phyloP scores from a whole-genome alignment of 1,140 invertebrate genomes.

The Pygmarrhopalites habei region DNA sequence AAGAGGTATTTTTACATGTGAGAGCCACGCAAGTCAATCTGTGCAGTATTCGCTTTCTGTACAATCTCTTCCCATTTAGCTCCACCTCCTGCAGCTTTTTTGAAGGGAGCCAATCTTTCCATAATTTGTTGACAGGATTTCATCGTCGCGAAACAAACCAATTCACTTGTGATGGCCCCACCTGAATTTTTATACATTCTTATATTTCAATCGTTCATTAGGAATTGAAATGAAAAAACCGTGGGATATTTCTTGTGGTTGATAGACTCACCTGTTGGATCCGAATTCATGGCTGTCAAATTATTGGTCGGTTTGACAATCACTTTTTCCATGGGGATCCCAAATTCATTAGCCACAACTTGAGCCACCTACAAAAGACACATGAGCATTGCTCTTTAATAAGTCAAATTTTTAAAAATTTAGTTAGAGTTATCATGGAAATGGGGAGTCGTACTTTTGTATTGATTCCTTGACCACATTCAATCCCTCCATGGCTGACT shows the following conservation, averaged over 20 bases:
- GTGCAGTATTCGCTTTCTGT: constrained; percentile 48
- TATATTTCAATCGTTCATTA: no score
- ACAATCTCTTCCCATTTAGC: constrained; percentile 61
- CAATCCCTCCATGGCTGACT: constrained; percentile 60
- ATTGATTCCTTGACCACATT: constrained; percentile 64
- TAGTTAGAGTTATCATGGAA: no score
- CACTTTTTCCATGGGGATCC: constrained; percentile 61
- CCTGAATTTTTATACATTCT: no score
- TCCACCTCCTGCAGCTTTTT: constrained; percentile 48
- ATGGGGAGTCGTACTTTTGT: constrained; percentile 52
- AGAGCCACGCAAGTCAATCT: constrained; percentile 58
- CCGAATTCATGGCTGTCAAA: constrained; percentile 55
- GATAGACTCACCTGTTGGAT: constrained; percentile 50
- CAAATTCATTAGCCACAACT: constrained; percentile 63
- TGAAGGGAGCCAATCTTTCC: constrained; percentile 16
- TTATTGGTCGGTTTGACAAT: constrained; percentile 58
- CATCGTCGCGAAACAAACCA: constrained; percentile 47
- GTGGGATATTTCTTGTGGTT: no score
- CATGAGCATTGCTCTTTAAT: constrained; percentile 46
- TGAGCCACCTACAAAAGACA: constrained; percentile 59
- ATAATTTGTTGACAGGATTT: constrained; percentile 5
- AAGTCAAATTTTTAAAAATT: no score
- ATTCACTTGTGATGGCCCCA: constrained; percentile 66
- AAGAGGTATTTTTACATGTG: constrained; percentile 54
- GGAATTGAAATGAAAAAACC: no score